These are phyloP conservation scores for Trichonephila clavata DNA, from an alignment of 1,140 invertebrate species.

Conservation along the genomic window DNA sequence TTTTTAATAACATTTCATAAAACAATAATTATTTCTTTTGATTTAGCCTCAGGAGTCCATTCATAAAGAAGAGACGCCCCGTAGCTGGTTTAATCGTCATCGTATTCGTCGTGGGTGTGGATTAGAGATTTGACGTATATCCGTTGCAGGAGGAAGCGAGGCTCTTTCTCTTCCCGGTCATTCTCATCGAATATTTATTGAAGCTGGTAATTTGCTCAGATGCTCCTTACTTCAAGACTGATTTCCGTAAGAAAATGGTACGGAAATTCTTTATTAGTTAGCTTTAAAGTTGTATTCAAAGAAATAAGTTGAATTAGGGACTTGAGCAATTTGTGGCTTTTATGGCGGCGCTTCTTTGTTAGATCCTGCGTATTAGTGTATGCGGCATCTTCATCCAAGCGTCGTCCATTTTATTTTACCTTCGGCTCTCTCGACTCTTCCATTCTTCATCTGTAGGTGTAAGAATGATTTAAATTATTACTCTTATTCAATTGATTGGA, in stretches of 20 bases:
- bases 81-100: slow-evolving; percentile 58
- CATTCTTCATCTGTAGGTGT: slow-evolving; percentile 2
- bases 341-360: slow-evolving; percentile 52
- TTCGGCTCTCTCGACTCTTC: background rate
- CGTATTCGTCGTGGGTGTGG: slow-evolving; percentile 64
- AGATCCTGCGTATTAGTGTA: slow-evolving; percentile 58
- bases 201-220: background rate
- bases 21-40: background rate
- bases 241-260: background rate
- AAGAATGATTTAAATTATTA: background rate
- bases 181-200: slow-evolving; percentile 54
- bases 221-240: background rate
- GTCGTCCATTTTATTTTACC: slow-evolving; percentile 68
- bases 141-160: slow-evolving; percentile 66
- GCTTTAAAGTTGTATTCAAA: background rate
- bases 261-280: background rate
- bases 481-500: background rate
- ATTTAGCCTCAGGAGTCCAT: slow-evolving; percentile 1
- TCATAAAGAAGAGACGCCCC: slow-evolving; percentile 54
- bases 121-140: slow-evolving; percentile 72
- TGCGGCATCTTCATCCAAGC: slow-evolving; percentile 63
- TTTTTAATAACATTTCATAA: too few species aligned
- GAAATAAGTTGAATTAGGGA: background rate
- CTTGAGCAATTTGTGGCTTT: background rate
- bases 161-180: slow-evolving; percentile 3